phyloP scores from a whole-genome alignment of 2,888 invertebrate genomes.

The Volucella inanis region DNA sequence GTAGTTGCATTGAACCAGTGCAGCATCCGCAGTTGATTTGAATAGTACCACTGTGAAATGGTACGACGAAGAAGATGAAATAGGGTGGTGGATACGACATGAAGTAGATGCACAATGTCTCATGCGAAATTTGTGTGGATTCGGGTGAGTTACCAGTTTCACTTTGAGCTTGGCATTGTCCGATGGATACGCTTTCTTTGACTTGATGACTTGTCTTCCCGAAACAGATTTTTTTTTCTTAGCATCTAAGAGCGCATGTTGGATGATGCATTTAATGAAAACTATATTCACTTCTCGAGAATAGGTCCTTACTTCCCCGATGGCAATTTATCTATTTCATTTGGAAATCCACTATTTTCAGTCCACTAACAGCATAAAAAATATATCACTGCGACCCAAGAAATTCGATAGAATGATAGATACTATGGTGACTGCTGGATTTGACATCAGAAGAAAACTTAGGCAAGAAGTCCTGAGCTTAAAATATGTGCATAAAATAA shows the following conservation, averaged over 20 bases:
- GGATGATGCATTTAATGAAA: no score
- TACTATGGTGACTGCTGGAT: no score
- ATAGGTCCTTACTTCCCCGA: no score
- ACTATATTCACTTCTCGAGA: no score
- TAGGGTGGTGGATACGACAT: neutral
- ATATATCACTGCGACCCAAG: no score
- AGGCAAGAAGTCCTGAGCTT: no score
- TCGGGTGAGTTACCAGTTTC: conserved; percentile 42
- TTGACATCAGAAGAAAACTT: no score
- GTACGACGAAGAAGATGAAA: neutral
- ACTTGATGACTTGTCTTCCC: neutral
- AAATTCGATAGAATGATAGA: no score
- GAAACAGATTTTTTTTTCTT: conserved; percentile 52
- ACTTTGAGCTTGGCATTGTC: neutral
- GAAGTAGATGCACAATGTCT: neutral
- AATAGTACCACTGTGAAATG: neutral
- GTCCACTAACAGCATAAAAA: no score
- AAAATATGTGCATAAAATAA: no score
- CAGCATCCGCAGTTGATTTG: conserved; percentile 36
- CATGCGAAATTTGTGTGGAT: neutral
- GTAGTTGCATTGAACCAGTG: conserved; percentile 7
- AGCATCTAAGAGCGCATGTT: conserved; percentile 39
- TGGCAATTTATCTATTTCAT: no score
- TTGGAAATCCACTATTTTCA: no score
- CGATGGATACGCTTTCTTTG: conserved; percentile 29